phyloP scores from a whole-genome alignment of 2,797 vertebrate species.

The Pangasius sanitwongsei region DNA sequence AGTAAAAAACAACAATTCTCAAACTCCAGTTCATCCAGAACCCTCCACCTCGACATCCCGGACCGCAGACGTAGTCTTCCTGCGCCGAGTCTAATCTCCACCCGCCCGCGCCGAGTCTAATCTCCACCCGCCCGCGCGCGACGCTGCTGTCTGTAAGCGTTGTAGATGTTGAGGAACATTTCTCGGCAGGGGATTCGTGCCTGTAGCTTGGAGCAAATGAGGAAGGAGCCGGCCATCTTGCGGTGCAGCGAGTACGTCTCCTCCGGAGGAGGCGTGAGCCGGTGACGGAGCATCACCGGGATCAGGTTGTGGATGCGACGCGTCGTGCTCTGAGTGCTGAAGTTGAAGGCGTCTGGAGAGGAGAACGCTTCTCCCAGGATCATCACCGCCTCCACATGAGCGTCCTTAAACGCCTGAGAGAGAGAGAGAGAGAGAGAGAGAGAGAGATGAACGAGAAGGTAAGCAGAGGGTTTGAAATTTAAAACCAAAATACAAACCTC shows the following conservation, averaged over 20 bases:
- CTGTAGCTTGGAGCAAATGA: conserved; percentile 86
- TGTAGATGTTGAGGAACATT: conserved; percentile 83
- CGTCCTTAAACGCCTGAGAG: conserved; percentile 79
- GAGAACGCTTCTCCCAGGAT: conserved; percentile 89
- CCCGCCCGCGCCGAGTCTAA: conserved; percentile 46
- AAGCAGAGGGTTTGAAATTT: no score
- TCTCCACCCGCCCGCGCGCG: conserved; percentile 42
- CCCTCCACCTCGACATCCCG: not conserved
- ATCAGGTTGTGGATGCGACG: conserved; percentile 82
- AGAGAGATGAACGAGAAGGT: conserved; percentile 12
- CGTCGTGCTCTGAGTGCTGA: conserved; percentile 82
- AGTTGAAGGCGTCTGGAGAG: conserved; percentile 77
- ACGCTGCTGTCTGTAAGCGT: conserved; percentile 65
- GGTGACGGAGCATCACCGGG: conserved; percentile 84
- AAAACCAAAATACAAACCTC: not conserved
- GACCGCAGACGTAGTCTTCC: not conserved
- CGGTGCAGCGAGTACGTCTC: conserved; percentile 90
- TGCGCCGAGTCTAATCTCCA: conserved; percentile 51
- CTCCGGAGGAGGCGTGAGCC: conserved; percentile 86
- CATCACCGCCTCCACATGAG: conserved; percentile 89
- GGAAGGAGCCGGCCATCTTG: conserved; percentile 91
- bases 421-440: not conserved
- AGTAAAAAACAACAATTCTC: not conserved
- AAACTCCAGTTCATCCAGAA: not conserved
- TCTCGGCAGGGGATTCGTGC: conserved; percentile 79